phyloP scores from a whole-genome alignment of 2,113 vertebrate species.

The Pyxicephalus adspersus region DNA sequence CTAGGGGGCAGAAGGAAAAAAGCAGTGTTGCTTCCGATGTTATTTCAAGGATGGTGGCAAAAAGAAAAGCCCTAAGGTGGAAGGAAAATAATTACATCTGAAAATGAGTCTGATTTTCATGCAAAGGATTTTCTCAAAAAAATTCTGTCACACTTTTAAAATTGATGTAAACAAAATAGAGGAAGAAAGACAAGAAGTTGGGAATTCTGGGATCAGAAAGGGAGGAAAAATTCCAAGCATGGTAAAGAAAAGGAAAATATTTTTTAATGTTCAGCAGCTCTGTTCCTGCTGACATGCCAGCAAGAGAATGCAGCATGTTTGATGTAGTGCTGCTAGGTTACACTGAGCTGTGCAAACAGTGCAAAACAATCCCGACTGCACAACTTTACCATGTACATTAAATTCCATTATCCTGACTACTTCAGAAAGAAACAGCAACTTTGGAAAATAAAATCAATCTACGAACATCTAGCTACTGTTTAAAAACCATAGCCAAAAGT shows the following conservation, averaged over 20 bases:
- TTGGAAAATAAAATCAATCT: no score
- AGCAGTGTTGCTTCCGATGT: not conserved
- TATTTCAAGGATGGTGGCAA: not conserved
- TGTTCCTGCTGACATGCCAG: conserved; percentile 16
- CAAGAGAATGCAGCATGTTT: not conserved
- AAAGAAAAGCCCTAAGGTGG: not conserved
- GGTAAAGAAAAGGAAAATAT: conserved; percentile 12
- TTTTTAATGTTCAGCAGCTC: not conserved
- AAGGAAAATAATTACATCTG: not conserved
- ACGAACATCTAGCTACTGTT: no score
- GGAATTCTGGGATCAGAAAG: not conserved
- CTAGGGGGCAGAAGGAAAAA: not conserved
- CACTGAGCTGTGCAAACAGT: not conserved
- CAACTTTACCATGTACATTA: no score
- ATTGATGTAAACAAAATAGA: not conserved
- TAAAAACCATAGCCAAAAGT: no score
- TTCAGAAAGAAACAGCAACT: no score
- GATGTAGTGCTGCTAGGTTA: conserved; percentile 27
- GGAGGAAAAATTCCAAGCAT: conserved; percentile 29
- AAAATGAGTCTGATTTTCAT: not conserved
- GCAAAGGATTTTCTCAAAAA: not conserved
- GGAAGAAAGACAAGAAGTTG: not conserved
- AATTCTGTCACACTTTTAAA: not conserved
- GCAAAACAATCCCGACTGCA: not conserved
- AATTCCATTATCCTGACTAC: no score